A percentile compares a stretch with the other conserved stretches of the same genome.
phyloP scores from a whole-genome alignment of 1,140 invertebrate species.

The Drosophila pruinosa region DNA sequence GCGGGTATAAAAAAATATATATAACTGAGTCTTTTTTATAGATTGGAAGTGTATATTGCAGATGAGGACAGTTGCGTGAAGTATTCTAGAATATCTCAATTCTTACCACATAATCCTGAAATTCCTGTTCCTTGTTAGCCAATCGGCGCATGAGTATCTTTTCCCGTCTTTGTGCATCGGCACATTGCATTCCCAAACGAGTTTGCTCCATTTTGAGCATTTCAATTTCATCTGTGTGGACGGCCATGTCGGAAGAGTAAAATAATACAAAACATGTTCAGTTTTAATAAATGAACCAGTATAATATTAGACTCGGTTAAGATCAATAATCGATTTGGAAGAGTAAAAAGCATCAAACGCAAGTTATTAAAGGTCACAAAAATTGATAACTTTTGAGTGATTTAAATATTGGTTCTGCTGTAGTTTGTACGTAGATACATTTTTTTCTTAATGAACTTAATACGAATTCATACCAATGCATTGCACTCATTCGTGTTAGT shows the following conservation, averaged over 20 bases:
- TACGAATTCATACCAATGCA: slow-evolving; percentile 83
- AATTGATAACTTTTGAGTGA: slow-evolving; percentile 3
- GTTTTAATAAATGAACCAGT: slow-evolving; percentile 3
- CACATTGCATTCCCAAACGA: slow-evolving; percentile 90
- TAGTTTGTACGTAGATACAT: slow-evolving; percentile 42
- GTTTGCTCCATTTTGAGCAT: slow-evolving; percentile 91
- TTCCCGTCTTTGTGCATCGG: slow-evolving; percentile 93
- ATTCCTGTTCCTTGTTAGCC: slow-evolving; percentile 97
- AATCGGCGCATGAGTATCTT: slow-evolving; percentile 95
- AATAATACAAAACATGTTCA: slow-evolving; percentile 5
- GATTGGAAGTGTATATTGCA: no score
- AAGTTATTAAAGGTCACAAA: slow-evolving; percentile 37
- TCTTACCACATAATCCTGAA: slow-evolving; percentile 95
- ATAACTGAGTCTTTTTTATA: no score
- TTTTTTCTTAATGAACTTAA: slow-evolving; percentile 73
- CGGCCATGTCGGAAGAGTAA: background rate
- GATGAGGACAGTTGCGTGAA: no score
- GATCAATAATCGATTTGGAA: slow-evolving; percentile 10
- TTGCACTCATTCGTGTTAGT: slow-evolving; percentile 81
- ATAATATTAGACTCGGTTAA: background rate
- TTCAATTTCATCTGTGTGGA: slow-evolving; percentile 87
- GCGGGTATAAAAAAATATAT: no score
- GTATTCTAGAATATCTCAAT: no score
- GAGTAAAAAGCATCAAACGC: slow-evolving; percentile 44
- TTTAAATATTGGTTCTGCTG: slow-evolving; percentile 24